Evolutionary conservation across 2,888 invertebrate species (phyloP).

Genomic region (Dione vanillae): DNA sequence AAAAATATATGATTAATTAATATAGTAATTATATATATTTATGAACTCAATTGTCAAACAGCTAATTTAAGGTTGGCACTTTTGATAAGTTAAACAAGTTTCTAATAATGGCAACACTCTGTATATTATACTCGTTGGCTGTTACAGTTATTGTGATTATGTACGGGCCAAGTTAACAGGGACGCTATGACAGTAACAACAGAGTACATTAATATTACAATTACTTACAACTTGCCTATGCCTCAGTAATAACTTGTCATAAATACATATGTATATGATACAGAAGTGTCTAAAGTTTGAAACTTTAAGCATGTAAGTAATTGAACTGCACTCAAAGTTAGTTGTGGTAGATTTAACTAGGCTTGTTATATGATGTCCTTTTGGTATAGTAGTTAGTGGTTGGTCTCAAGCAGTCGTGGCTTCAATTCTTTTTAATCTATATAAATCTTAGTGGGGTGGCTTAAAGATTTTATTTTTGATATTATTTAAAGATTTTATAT

Average conservation of each 20-base stretch:
- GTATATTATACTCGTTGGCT: conserved; percentile 50
- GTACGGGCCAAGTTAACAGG: conserved; percentile 61
- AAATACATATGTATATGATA: conserved; percentile 4
- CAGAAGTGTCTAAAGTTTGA: neutral
- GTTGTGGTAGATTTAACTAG: neutral
- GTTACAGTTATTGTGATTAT: conserved; percentile 74
- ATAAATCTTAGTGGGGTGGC: too few relatives aligned
- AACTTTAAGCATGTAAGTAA: neutral
- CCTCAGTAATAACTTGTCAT: conserved; percentile 55
- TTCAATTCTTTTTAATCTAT: too few relatives aligned
- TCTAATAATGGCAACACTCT: conserved; percentile 52
- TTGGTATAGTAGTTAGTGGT: too few relatives aligned
- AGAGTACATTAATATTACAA: conserved; percentile 68
- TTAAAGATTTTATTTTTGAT: too few relatives aligned
- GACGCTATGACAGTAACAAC: conserved; percentile 62
- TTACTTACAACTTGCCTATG: conserved; percentile 54
- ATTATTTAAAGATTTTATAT: too few relatives aligned
- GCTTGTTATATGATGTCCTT: neutral
- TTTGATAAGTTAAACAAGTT: neutral
- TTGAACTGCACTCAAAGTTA: neutral
- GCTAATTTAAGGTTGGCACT: too few relatives aligned
- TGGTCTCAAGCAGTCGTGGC: too few relatives aligned
- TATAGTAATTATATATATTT: too few relatives aligned
- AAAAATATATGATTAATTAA: too few relatives aligned
- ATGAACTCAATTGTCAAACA: too few relatives aligned